Base-by-base conservation (phyloP, 1,140 invertebrate species). In the Arctopsyche grandis region DNA sequence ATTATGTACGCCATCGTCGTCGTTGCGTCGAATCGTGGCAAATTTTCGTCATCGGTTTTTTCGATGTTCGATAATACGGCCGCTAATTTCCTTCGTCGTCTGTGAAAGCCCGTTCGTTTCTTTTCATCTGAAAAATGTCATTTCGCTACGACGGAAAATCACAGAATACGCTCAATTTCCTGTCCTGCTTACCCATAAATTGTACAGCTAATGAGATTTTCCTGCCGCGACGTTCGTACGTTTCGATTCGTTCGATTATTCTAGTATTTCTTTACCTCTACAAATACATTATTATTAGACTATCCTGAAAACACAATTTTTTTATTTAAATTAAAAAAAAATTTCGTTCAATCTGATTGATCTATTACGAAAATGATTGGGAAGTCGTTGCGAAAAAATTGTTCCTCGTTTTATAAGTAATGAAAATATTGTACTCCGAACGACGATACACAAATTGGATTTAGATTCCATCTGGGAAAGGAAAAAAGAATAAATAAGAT, bases 111-210 rank as follows among this genome's bases (percentile, higher is more conserved):
- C 63, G n/a, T 74, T 74, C 71, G 44, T 56, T 66, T 74, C 46
- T 74, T 74, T 74, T 74, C 71, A 74, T 56, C 46, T 48, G 71
- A 56, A 71, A 74, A 74, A 74, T 26, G 71, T 56, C 71, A 56
- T 74, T 74, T 74, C 44, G 22, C 12, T 7, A 5, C 48, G 24
- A n/a, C n/a, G 19, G 46, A 74, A 56, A 74, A 74, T 29, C 71
- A 26, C 19, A 29, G 71, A 56, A 74, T 24, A 74, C 24, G 46
- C 71, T 74, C 71, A 74, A 74, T 74, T 74, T 74, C 71, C 71
- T 74, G 71, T 56, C 63, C 21, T 73, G 69, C 44, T 73, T 22
- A 46, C 38, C 44, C 44, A 74, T 56, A 74, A 74, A 74, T 74
- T 48, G 44, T 71, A 71, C 69, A 46, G 21, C 69, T 71, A 48